Conservation (phyloP, 2,113 vertebrate species). For the Terrapene triunguis region DNA sequence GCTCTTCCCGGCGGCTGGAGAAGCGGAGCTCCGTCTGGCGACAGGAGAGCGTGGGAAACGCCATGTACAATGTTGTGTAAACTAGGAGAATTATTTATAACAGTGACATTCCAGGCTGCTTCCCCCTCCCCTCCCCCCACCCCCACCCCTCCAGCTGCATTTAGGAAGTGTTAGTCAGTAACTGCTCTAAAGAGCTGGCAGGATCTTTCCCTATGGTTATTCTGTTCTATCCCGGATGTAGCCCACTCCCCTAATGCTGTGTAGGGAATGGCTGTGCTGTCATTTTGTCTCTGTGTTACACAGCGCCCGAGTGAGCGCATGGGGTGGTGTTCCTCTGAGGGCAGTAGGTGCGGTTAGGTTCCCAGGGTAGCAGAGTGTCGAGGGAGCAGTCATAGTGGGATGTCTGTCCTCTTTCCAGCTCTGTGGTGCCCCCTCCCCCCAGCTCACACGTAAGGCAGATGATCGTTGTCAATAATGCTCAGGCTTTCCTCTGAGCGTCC, state of each 20-base stretch:
- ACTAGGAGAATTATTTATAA: constrained; percentile 53
- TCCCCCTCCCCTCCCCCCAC: background rate
- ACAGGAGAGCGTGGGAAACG: background rate
- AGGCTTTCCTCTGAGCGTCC: background rate
- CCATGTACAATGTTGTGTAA: background rate
- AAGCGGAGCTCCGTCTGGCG: background rate
- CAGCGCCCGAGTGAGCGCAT: background rate
- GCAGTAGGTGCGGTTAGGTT: background rate
- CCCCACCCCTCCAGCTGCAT: background rate
- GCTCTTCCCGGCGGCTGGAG: background rate
- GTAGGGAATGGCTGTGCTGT: background rate
- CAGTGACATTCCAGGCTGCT: background rate
- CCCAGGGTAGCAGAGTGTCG: fast-evolving
- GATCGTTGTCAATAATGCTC: background rate
- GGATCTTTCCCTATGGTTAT: background rate
- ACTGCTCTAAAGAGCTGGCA: fast-evolving
- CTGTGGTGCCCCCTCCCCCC: background rate
- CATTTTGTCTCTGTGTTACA: background rate
- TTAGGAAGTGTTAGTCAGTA: background rate
- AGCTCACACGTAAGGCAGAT: background rate
- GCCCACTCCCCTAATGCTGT: background rate
- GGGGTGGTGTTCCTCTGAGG: background rate
- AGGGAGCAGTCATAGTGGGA: no score
- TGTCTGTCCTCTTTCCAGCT: no score
- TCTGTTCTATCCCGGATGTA: background rate